Conservation (phyloP, 2,888 invertebrate genomes). For the Trissolcus brochymenae region DNA sequence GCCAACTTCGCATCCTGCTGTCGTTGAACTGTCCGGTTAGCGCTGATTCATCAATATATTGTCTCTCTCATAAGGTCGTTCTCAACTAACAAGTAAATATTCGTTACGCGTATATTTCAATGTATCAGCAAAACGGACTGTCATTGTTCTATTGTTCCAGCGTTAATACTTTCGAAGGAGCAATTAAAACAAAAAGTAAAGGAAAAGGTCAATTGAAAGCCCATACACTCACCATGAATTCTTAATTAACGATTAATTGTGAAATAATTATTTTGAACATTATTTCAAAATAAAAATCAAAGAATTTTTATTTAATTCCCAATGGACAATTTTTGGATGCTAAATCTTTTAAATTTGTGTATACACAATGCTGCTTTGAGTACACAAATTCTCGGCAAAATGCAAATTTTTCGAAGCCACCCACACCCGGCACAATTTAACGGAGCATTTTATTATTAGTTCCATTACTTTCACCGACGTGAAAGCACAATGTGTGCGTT, state of each 20-base stretch:
- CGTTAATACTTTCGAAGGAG: conserved; percentile 26
- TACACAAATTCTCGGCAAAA: too few relatives aligned
- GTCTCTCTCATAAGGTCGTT: conserved; percentile 27
- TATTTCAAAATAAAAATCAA: too few relatives aligned
- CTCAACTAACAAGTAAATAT: conserved; percentile 45
- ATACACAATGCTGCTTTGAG: too few relatives aligned
- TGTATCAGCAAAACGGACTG: conserved; percentile 26
- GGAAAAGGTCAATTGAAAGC: neutral
- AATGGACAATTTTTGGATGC: too few relatives aligned
- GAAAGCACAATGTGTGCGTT: neutral
- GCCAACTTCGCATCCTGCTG: conserved; percentile 52
- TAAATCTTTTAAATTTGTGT: too few relatives aligned
- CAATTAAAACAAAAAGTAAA: conserved; percentile 14
- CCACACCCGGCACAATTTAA: neutral
- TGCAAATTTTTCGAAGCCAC: conserved; percentile 10
- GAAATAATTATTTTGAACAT: too few relatives aligned
- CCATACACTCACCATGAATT: too few relatives aligned
- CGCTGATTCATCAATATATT: conserved; percentile 37
- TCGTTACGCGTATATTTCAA: conserved; percentile 37
- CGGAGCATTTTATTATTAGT: conserved; percentile 26
- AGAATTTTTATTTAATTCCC: too few relatives aligned
- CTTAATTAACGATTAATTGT: too few relatives aligned
- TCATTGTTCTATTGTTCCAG: conserved; percentile 30
- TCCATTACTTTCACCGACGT: conserved; percentile 21
- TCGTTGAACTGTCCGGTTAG: conserved; percentile 22